Evolutionary conservation across 2,113 vertebrate genomes (phyloP), one percentile per base, ranked within the genome.

Genomic region (Alethe castanea): DNA sequence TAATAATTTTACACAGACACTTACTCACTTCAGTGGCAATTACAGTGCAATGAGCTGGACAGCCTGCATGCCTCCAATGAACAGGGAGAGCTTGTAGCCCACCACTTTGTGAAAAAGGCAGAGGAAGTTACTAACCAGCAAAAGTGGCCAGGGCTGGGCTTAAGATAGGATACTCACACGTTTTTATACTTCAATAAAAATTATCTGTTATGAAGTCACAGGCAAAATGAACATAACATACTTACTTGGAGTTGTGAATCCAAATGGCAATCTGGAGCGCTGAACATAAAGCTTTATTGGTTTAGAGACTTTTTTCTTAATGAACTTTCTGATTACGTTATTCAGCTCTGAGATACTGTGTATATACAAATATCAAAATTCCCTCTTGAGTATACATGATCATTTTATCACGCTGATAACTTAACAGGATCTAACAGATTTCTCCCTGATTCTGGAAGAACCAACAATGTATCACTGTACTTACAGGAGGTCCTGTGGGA

Each of bases 401-500:
- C 40, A 60, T 70, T 93, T 91, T 90, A 92, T 84, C 48, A 83
- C 2, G 52, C 86, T 88, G 77, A 70, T 83, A 81, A 86, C 44
- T 96, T 81, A 92, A 88, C 33, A 86, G 81, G 86, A 65, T 96
- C 86, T 97, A 95, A 95, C 16, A 96, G 59, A 64, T 93, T 90
- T 93, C 76, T 97, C 93, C 92, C 84, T 96, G 88, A 97, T 97
- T 95, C 83, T 97, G 94, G 92, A 97, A 95, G 83, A 97, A 92
- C 52, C 80, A 88, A 88, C 53, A 97, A 93, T 73, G 79, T 86
- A 88, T 88, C 95, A 96, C 67, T 62, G 87, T 99, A 99, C 99
- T 99, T 99, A 99, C 99, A 98, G 99, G 98, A 98, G 98, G 98
- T 98, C 99, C 99, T 99, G 97, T 87, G 81, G 69, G 44, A 66